Base-by-base conservation (phyloP, 2,888 invertebrate species). In the Hemicrepidius hirtus region DNA sequence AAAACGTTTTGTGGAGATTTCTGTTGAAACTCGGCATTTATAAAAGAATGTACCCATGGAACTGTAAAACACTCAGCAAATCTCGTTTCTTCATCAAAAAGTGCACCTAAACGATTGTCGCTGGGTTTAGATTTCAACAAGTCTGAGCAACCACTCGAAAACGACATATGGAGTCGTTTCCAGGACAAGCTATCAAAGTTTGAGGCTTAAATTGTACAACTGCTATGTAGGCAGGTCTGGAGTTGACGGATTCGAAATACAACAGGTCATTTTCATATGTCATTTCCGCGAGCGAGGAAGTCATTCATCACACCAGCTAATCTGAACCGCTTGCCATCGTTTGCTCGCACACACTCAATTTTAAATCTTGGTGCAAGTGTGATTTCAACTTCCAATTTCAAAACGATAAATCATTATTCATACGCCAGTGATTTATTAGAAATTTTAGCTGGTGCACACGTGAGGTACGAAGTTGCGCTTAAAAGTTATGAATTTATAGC, bases 231-330 rank as follows among this genome's bases (percentile, higher is more conserved):
- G 59, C 44, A 40, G 46, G 46, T 63, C 73, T 74, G 73, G 53
- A 67, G 70, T 62, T 74, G 73, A 74, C 73, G 66, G 69, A 66
- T 69, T 28, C 46, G 70, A 73, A 70, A 73, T 73, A 74, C 76
- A 76, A 76, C 74, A 72, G 76, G 76, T 75, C 75, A 77, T 77
- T 77, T 76, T 76, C 76, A 75, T 75, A 75, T 77, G 77, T 77
- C 76, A 77, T 74, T 77, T 76, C 70, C 68, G 71, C 44, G 55
- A 71, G 68, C 66, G 59, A 65, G 73, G 68, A 74, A 74, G 70
- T 65, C 72, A 76, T 77, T 76, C 75, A 76, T 77, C 77, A 75
- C 60, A 28, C 49, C 21, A 71, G 65, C 74, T 77, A 77, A 77
- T 77, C 75, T 75, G 62, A 71, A 74, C 74, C 70, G 68, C 72